These are phyloP conservation scores for Zygaena filipendulae DNA, from an alignment of 2,888 invertebrate species.

Conservation along the genomic window DNA sequence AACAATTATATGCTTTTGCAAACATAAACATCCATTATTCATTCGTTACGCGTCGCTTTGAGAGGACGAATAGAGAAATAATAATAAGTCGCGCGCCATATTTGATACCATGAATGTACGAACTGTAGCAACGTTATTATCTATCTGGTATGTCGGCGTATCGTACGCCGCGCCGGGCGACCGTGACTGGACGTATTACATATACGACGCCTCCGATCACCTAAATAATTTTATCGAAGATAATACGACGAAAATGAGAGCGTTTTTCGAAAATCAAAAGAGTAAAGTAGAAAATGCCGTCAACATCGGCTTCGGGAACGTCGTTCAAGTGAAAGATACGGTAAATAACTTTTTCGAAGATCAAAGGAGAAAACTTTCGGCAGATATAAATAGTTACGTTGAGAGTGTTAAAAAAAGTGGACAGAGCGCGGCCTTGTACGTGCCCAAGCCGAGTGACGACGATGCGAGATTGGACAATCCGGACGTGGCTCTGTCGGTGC, in stretches of 20 bases:
- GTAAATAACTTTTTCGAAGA: slow-evolving; percentile 35
- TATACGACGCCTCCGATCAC: not conserved
- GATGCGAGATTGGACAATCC: slow-evolving; percentile 31
- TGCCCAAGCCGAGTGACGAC: slow-evolving; percentile 10
- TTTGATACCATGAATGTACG: not conserved
- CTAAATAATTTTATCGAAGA: slow-evolving; percentile 16
- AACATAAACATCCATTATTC: no score
- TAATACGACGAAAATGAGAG: slow-evolving; percentile 25
- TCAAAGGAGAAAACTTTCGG: slow-evolving; percentile 31
- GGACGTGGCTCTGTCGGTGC: slow-evolving; percentile 39
- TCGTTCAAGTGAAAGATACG: slow-evolving; percentile 28
- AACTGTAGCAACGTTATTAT: no score
- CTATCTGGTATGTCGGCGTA: no score
- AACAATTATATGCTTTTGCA: no score
- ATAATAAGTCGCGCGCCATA: not conserved
- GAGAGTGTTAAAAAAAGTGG: slow-evolving; percentile 32
- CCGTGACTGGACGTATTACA: not conserved
- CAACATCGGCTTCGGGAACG: slow-evolving; percentile 24
- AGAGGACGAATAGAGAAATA: no score
- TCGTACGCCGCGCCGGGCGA: slow-evolving; percentile 3
- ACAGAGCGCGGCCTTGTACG: slow-evolving; percentile 21
- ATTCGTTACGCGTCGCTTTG: no score
- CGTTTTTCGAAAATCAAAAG: slow-evolving; percentile 26
- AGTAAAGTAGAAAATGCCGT: slow-evolving; percentile 22
- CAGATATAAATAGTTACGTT: slow-evolving; percentile 35